Percentiles rank a stretch among this genome's conserved stretches.
These are phyloP conservation scores for Dichetophora obliterata DNA, from an alignment of 2,888 invertebrate species.

Conservation along the genomic window DNA sequence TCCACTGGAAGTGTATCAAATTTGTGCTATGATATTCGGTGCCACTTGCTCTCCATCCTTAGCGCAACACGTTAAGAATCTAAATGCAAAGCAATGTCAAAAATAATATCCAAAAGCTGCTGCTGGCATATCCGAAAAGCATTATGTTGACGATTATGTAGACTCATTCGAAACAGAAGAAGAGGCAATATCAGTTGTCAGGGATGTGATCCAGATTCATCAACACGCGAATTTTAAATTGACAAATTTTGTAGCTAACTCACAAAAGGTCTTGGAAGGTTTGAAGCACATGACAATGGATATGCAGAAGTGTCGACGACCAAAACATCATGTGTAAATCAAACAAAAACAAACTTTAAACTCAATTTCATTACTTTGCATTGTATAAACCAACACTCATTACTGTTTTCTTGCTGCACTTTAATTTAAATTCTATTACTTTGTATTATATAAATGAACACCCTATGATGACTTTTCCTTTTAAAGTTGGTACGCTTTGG, in stretches of 20 bases:
- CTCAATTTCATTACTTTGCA: too few species aligned
- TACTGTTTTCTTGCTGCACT: too few species aligned
- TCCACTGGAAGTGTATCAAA: constrained; percentile 22
- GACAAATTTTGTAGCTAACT: constrained; percentile 49
- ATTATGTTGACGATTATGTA: not conserved
- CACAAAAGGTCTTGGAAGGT: not conserved
- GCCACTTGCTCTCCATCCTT: too few species aligned
- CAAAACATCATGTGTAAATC: too few species aligned
- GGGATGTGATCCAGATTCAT: constrained; percentile 27
- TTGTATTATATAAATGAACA: too few species aligned
- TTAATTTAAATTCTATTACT: too few species aligned
- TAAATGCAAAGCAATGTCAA: not conserved
- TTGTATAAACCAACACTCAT: too few species aligned
- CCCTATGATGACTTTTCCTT: too few species aligned
- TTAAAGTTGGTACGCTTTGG: too few species aligned
- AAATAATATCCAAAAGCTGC: not conserved
- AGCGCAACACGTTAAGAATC: constrained; percentile 2
- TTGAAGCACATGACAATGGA: not conserved
- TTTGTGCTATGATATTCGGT: constrained; percentile 24
- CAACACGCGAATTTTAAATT: constrained; percentile 29
- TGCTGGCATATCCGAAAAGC: not conserved
- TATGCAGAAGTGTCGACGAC: too few species aligned
- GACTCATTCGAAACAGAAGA: constrained; percentile 45
- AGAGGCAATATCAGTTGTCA: constrained; percentile 34
- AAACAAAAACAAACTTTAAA: too few species aligned